A percentile compares a stretch with the other conserved stretches of the same genome.
Conservation (phyloP, 2,113 vertebrate genomes). For the Cathartes aura region DNA sequence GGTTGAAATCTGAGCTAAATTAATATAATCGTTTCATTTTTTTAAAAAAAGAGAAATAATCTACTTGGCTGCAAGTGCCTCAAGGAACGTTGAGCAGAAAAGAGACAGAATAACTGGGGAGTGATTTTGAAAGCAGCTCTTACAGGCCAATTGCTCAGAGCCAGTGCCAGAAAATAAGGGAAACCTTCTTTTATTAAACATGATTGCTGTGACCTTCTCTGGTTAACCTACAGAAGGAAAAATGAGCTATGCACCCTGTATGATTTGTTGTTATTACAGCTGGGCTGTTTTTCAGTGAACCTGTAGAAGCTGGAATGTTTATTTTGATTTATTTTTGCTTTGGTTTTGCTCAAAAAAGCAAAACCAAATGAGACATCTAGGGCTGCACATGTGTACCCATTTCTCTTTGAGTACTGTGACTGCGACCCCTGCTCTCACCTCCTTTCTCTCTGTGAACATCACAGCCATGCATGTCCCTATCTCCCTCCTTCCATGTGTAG, state of each 20-base stretch:
- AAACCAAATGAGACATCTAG: background rate
- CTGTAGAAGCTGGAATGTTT: background rate
- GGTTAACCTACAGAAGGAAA: slow-evolving; percentile 56
- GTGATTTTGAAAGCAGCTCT: slow-evolving; percentile 66
- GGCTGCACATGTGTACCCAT: background rate
- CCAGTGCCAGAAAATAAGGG: slow-evolving; percentile 57
- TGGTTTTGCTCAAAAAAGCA: background rate
- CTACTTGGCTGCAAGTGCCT: slow-evolving; percentile 49
- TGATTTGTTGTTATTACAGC: slow-evolving; percentile 24
- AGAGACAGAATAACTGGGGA: slow-evolving; percentile 61
- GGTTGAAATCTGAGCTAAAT: slow-evolving; percentile 69
- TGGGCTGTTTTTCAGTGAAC: background rate
- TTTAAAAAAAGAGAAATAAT: slow-evolving; percentile 47
- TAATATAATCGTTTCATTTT: background rate
- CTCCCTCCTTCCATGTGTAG: background rate
- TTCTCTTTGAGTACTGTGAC: background rate
- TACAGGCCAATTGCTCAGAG: slow-evolving; percentile 59
- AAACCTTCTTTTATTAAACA: slow-evolving; percentile 71
- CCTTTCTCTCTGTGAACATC: background rate
- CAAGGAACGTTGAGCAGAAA: slow-evolving; percentile 54
- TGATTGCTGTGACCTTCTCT: slow-evolving; percentile 51
- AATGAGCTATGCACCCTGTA: background rate
- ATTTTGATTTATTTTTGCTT: slow-evolving; percentile 14
- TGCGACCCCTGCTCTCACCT: background rate
- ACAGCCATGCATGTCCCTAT: background rate